Conservation (phyloP, 2,888 invertebrate species). For the Aspidiotus destructor region DNA sequence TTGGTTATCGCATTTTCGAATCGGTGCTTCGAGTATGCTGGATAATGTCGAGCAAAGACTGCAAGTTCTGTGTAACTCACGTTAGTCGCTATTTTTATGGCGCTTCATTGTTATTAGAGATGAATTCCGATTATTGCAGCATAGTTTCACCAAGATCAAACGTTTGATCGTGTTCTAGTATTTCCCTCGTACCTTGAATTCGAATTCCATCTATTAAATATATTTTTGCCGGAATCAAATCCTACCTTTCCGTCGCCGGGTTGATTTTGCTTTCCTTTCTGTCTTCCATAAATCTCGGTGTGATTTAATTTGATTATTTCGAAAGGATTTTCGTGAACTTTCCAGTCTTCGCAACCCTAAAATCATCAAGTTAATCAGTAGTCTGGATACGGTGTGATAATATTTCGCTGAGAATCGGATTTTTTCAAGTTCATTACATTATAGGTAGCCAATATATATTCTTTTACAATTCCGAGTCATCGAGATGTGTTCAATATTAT, state of each 20-base stretch:
- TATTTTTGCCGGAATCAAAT: slow-evolving; percentile 9
- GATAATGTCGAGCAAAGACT: slow-evolving; percentile 54
- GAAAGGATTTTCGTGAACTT: slow-evolving; percentile 18
- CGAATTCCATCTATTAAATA: background rate
- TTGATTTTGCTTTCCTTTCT: slow-evolving; percentile 7
- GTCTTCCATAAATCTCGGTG: slow-evolving; percentile 7
- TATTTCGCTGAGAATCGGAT: background rate
- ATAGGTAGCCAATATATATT: no score
- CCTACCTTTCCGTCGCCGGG: slow-evolving; percentile 7
- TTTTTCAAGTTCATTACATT: no score
- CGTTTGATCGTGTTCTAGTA: background rate
- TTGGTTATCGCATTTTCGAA: slow-evolving; percentile 80
- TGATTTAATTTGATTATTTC: slow-evolving; percentile 13
- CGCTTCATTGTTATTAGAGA: background rate
- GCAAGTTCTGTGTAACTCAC: background rate
- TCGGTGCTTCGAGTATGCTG: slow-evolving; percentile 88
- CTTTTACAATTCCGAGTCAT: no score
- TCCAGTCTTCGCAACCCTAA: slow-evolving; percentile 28
- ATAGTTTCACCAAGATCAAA: no score
- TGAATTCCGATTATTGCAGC: no score
- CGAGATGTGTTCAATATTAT: no score
- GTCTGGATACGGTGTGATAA: background rate
- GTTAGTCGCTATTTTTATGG: background rate
- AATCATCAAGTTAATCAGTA: background rate
- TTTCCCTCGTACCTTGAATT: background rate